Percentiles rank a stretch among this genome's conserved stretches.
Evolutionary conservation across 2,797 vertebrate species (phyloP).

Genomic region (Scyliorhinus canicula): DNA sequence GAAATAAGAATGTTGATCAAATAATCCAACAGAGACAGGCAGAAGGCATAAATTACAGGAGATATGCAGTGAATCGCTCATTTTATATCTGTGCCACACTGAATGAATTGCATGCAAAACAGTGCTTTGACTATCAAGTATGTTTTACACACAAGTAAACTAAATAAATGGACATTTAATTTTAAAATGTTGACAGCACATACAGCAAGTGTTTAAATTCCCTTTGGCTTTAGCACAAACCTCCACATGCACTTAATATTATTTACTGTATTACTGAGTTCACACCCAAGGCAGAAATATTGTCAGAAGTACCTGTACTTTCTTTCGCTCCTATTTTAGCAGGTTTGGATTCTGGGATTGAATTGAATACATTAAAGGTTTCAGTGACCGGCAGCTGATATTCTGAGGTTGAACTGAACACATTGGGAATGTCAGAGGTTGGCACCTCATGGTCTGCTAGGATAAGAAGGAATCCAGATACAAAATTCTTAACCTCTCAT

Average conservation of each 20-base stretch:
- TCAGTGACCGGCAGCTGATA: not conserved
- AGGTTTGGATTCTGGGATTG: not conserved
- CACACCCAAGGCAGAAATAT: not conserved
- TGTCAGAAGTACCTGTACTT: not conserved
- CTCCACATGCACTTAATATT: not conserved
- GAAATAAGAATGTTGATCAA: not conserved
- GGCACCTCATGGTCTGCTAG: not conserved
- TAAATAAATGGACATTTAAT: not conserved
- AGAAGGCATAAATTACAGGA: not conserved
- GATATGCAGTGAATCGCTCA: not conserved
- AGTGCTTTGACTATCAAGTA: not conserved
- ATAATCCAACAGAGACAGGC: not conserved
- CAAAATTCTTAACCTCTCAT: not conserved
- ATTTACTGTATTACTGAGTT: not conserved
- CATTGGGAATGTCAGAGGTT: not conserved
- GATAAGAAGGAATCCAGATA: not conserved
- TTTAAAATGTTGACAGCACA: not conserved
- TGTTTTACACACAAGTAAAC: not conserved
- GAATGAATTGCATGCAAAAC: not conserved
- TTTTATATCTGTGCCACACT: not conserved
- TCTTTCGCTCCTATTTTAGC: not conserved
- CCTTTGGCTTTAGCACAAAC: not conserved
- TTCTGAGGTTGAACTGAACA: not conserved
- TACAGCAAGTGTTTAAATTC: not conserved
- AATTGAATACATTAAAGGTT: not conserved